Conservation (phyloP, 1,140 invertebrate genomes). For the Bradysia coprophila region DNA sequence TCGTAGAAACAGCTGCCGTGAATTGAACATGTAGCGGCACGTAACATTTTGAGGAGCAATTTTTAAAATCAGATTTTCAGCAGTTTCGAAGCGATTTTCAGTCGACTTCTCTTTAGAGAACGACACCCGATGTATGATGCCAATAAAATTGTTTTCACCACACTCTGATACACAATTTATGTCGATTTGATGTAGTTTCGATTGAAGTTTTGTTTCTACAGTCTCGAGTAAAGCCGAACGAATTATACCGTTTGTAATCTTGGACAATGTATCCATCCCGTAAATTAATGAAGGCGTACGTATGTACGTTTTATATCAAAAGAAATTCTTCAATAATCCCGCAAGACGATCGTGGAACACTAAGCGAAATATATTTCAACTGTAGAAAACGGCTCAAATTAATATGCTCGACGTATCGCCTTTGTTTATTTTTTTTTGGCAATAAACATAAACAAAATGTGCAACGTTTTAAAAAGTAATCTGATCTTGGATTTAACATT, state of each 20-base stretch:
- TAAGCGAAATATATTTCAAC: no score
- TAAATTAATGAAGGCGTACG: no score
- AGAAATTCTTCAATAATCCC: no score
- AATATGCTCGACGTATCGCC: no score
- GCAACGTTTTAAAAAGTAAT: no score
- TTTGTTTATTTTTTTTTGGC: no score
- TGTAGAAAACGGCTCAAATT: no score
- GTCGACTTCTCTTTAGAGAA: not conserved
- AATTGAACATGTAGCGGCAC: not conserved
- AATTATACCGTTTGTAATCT: not conserved
- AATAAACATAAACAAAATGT: no score
- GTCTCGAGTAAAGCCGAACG: not conserved
- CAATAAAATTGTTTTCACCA: not conserved
- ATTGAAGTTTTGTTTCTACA: not conserved
- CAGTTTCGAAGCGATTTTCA: not conserved
- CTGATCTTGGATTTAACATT: no score
- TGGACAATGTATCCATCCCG: no score
- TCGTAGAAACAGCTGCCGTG: not conserved
- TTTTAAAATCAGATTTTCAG: not conserved
- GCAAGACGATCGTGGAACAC: no score
- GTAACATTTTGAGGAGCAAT: slow-evolving; percentile 2
- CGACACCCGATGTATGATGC: not conserved
- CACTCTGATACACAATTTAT: not conserved
- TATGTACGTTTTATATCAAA: no score
- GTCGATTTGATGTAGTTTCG: not conserved